Percentiles rank a stretch among this genome's conserved stretches.
Evolutionary conservation across 2,888 invertebrate genomes (phyloP).

Genomic region (Lepidocyrtinus sp.): DNA sequence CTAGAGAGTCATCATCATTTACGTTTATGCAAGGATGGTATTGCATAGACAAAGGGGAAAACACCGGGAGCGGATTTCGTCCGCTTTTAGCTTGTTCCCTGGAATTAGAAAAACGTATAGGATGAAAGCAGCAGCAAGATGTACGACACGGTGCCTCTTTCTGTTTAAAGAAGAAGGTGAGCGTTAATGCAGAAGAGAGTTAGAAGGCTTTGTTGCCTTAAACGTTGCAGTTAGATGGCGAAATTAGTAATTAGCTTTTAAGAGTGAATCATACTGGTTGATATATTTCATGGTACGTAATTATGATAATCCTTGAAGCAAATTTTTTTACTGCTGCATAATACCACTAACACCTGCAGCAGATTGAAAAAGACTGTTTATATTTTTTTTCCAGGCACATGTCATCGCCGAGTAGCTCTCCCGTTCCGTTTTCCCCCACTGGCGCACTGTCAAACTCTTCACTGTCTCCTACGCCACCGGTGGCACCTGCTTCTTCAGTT

Average conservation of each 20-base stretch:
- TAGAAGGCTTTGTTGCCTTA: not conserved
- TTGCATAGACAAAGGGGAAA: constrained; percentile 7
- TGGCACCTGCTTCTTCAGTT: constrained; percentile 48
- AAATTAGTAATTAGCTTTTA: not conserved
- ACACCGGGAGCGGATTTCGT: constrained; percentile 38
- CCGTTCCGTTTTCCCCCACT: constrained; percentile 68
- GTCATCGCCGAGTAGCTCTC: constrained; percentile 68
- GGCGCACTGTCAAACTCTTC: constrained; percentile 68
- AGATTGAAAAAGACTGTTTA: too few species aligned
- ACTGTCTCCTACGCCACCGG: constrained; percentile 68
- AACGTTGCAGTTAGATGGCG: not conserved
- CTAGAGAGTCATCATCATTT: not conserved
- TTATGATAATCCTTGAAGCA: not conserved
- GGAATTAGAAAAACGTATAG: constrained; percentile 40
- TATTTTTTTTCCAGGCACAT: constrained; percentile 58
- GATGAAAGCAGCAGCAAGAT: too few species aligned
- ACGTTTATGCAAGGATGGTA: not conserved
- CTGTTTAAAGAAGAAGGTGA: not conserved
- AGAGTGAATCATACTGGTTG: not conserved
- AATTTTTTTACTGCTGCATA: not conserved
- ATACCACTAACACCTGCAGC: too few species aligned
- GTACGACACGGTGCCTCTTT: too few species aligned
- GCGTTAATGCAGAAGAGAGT: not conserved
- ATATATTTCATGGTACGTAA: too few species aligned
- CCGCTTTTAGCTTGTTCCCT: constrained; percentile 47